Evolutionary conservation across 2,888 invertebrate species (phyloP), one percentile per base, ranked within the genome.

Genomic region (Lasioglossum oenotherae): DNA sequence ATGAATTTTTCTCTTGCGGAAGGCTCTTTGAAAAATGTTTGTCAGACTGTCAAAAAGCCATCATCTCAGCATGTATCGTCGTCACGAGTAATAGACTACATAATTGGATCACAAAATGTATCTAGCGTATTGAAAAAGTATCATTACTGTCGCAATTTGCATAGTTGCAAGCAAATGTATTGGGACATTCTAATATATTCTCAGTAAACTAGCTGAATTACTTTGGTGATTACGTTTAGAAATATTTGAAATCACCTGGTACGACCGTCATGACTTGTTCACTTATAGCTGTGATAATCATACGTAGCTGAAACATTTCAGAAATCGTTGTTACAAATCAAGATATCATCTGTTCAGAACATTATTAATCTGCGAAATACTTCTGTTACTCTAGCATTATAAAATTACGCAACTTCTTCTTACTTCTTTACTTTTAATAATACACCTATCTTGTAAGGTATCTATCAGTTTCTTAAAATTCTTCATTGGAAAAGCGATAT

Each of bases 241-340:
- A 81, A 74, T 71, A 77, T 73, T 80, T 88, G 44, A 85, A 90
- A 83, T 89, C 89, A 90, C 90, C 88, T 89, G 89, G 23, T 85
- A 90, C 27, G 71, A 86, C 75, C 74, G 78, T 90, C 82, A 88
- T 73, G 81, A 89, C 81, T 73, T 84, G 87, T 87, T 82, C 81
- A 82, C 79, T 86, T 87, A 89, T 74, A 75, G 90, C 76, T 53
- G 82, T 80, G 80, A 89, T 83, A 81, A 83, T 86, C 74, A 88
- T 78, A 81, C 71, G 86, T 80, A 89, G 82, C 90, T 89, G 89
- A 89, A 90, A 89, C 90, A 89, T 88, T 90, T 90, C 82, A 79
- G 76, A 85, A 86, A 76, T 84, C 72, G 75, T 84, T 44, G 77
- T 82, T 81, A 88, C 44, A 81, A 77, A 69, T 75, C 49, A 73